Base-by-base conservation (phyloP, 1,140 invertebrate genomes). In the Diplogasteroides magnus region DNA sequence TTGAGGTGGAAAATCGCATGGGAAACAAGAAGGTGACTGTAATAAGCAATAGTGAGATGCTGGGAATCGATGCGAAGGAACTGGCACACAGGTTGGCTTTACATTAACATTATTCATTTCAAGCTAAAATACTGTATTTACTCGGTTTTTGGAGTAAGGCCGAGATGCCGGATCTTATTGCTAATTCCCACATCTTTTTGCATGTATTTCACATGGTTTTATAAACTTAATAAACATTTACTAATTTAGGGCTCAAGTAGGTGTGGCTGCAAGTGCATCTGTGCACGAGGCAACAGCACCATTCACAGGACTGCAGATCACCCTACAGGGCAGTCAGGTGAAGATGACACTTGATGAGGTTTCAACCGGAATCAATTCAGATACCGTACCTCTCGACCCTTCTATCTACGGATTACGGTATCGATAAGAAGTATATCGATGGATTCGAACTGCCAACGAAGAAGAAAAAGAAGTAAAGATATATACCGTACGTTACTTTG, bases 1-100 rank as follows among this genome's bases (percentile, higher is more conserved):
- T 94, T 83, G 87, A 87, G 14, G 88, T 93, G 2, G 88, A 87
- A 19, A 89, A 88, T n/a, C 84, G 92, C 65, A 88, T 88, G 28
- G 89, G 90, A n/a, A 91, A 91, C 79, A 95, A 95, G 83, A 94
- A 93, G 86, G 91, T 91, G 15, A 94, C 92, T 0, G 83, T 94
- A 48, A 87, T 95, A 0, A 90, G 91, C 73, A 94, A 94, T 84
- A 86, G 94, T 69, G 91, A 93, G 83, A 84, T 87, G 27, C 94
- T 88, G 85, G 91, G 91, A 19, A 91, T 94, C 71, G 89, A 89
- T 78, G 84, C 91, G 60, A 82, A 87, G 28, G 88, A 90, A 74
- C 90, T 94, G 83, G 90, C 90, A 13, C 90, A 90, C 76, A 88
- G 89, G 77, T 91, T 91, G 77, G 37, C 6, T 48, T 19, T 48